Base-by-base conservation (phyloP, 2,113 vertebrate species). In the Ctenomys sociabilis region DNA sequence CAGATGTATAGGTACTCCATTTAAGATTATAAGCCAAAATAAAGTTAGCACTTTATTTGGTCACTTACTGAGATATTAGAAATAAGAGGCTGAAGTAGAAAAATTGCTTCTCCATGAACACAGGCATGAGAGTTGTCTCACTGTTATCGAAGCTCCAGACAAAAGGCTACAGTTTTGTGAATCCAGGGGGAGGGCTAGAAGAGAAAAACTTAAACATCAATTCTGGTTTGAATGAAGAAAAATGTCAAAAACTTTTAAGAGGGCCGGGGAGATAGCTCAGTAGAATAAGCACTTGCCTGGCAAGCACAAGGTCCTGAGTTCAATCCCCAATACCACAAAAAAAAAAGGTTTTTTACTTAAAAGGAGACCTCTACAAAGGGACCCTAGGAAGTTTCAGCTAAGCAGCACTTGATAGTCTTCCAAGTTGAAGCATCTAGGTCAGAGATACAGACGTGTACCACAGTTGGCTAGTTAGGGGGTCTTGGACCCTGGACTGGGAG, bases 21-120 rank as follows among this genome's bases (percentile, higher is more conserved):
- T 70, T 87, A 93, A 93, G 75, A 81, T 72, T 72, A 85, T 78
- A 87, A 86, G 68, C 57, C 59, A 92, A 89, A 75, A 59, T 66
- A 87, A 82, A 75, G 75, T 75, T 91, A 75, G 1, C 75, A 49
- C 66, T 40, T 21, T 0, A 24, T 87, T 66, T 91, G 66, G 45
- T 91, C 57, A 86, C 21, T 66, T 73, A 73, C 12, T 81, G 32
- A 35, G 28, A 35, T 61, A 75, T 37, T 84, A 70, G 78, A 72
- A 78, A n/a, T 70, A 93, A 85, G 91, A 90, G 40, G 5, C 63
- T 54, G 43, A 90, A 63, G 22, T 72, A 22, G 54, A 80, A 28
- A 72, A 93, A 75, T 30, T 37, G 7, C 24, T 93, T 21, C n/a
- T 49, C 24, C n/a, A 16, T 83, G 5, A 19, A 30, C 64, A 90